Evolutionary conservation across 2,797 vertebrate genomes (phyloP).

Genomic region (Helostoma temminkii): DNA sequence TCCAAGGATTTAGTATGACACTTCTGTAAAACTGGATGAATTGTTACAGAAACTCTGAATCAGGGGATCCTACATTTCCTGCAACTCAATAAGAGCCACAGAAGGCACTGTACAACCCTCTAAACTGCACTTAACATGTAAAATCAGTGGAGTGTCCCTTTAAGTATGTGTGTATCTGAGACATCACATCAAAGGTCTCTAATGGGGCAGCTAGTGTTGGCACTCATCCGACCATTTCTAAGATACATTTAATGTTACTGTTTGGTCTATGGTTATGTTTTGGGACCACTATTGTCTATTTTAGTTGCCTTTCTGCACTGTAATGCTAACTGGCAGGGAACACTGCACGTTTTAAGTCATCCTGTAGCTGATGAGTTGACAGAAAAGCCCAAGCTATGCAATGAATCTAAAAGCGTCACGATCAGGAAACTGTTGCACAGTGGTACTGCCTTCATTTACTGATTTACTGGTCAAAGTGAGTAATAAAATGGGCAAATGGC

Average conservation of each 20-base stretch:
- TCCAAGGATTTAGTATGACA: background rate
- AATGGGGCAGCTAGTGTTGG: background rate
- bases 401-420: slow-evolving; percentile 16
- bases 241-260: slow-evolving; percentile 24
- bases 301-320: slow-evolving; percentile 30
- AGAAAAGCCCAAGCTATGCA: slow-evolving; percentile 38
- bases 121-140: no score
- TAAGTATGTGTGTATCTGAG: background rate
- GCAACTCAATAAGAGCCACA: background rate
- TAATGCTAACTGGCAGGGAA: slow-evolving; percentile 5
- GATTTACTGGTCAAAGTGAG: slow-evolving; percentile 35
- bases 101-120: background rate
- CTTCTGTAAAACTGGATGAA: background rate
- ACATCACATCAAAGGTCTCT: background rate
- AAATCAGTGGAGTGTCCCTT: no score
- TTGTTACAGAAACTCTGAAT: background rate
- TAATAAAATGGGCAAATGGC: slow-evolving; percentile 16
- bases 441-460: background rate
- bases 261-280: slow-evolving; percentile 36
- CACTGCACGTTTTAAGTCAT: slow-evolving; percentile 15
- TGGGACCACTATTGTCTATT: slow-evolving; percentile 21
- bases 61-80: background rate
- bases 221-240: slow-evolving; percentile 14
- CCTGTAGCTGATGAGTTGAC: background rate
- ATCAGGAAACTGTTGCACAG: slow-evolving; percentile 10